Conservation (phyloP, 2,888 invertebrate species). For the Eilema sororculum region DNA sequence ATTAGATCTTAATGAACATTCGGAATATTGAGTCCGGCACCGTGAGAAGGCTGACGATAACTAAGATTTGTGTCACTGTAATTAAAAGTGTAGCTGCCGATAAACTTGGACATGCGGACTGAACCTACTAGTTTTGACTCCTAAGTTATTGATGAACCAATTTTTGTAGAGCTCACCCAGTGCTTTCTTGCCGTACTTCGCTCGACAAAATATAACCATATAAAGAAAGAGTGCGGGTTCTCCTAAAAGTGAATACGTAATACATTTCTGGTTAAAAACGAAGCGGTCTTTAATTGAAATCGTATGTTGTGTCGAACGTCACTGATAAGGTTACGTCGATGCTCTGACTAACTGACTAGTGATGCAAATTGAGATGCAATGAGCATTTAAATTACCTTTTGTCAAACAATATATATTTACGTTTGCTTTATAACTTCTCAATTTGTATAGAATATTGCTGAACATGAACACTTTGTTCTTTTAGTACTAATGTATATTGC, state of each 20-base stretch:
- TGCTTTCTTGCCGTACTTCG: slow-evolving; percentile 47
- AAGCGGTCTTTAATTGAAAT: slow-evolving; percentile 85
- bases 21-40: slow-evolving; percentile 83
- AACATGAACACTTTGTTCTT: background rate
- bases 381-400: slow-evolving; percentile 36
- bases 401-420: background rate
- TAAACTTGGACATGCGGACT: slow-evolving; percentile 77
- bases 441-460: background rate
- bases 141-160: slow-evolving; percentile 74
- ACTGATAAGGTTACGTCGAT: slow-evolving; percentile 76
- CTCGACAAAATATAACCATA: slow-evolving; percentile 44
- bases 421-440: background rate
- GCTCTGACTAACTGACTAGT: slow-evolving; percentile 57
- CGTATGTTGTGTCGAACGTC: slow-evolving; percentile 81
- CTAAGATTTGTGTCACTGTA: slow-evolving; percentile 86
- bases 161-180: slow-evolving; percentile 60
- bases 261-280: slow-evolving; percentile 78
- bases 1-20: slow-evolving; percentile 87
- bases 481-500: background rate
- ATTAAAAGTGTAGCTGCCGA: slow-evolving; percentile 86
- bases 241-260: slow-evolving; percentile 67
- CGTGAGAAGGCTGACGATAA: slow-evolving; percentile 86
- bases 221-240: slow-evolving; percentile 62
- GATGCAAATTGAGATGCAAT: slow-evolving; percentile 67
- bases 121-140: slow-evolving; percentile 80